Percentiles rank a stretch among this genome's conserved stretches.
Evolutionary conservation across 2,113 vertebrate genomes (phyloP).

Genomic region (Bagarius yarrelli): DNA sequence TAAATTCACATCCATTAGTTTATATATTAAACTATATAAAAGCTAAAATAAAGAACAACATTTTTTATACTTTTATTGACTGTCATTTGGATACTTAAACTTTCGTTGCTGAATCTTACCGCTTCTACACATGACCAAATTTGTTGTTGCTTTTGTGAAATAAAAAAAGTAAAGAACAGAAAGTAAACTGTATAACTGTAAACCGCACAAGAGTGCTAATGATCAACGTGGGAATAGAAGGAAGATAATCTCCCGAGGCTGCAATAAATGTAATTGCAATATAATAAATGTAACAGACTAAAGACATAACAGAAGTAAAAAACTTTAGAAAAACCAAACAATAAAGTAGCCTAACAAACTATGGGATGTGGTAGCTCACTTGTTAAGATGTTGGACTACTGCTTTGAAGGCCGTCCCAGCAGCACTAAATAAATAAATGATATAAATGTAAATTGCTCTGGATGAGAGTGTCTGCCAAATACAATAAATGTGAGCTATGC

Average conservation of each 20-base stretch:
- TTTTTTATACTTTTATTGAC: too few relatives aligned
- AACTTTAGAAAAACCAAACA: neutral
- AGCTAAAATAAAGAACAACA: too few relatives aligned
- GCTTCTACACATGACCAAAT: neutral
- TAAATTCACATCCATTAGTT: neutral
- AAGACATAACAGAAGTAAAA: neutral
- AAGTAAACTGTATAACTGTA: neutral
- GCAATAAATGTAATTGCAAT: conserved; percentile 32
- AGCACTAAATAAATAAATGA: too few relatives aligned
- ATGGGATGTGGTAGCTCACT: too few relatives aligned
- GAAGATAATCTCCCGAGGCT: neutral
- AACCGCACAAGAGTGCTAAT: conserved; percentile 10
- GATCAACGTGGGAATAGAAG: conserved; percentile 22
- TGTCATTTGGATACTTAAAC: neutral
- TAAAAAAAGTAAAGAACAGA: neutral
- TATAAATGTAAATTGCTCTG: too few relatives aligned
- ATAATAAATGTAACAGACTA: neutral
- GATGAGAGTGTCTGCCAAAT: too few relatives aligned
- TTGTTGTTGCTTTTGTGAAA: neutral
- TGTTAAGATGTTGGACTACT: too few relatives aligned
- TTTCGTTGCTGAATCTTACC: neutral
- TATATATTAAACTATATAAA: neutral
- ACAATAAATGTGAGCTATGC: too few relatives aligned
- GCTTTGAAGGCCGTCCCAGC: too few relatives aligned
- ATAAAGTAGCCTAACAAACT: neutral